Evolutionary conservation across 2,888 invertebrate genomes (phyloP).

Genomic region (Archaeoteleia sp.): DNA sequence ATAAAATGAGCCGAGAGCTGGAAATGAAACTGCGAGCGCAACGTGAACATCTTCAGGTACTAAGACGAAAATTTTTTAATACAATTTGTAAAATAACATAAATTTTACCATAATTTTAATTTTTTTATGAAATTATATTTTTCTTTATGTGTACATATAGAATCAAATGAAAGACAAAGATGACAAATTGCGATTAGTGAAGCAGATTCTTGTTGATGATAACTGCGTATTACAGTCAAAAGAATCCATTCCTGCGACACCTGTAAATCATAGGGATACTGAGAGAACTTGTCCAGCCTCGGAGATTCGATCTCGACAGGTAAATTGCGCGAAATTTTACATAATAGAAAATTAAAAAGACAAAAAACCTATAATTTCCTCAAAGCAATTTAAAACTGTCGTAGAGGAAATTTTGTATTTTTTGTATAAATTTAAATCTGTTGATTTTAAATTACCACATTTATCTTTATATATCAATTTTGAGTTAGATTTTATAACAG

Average conservation of each 20-base stretch:
- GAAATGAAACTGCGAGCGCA: conserved; percentile 79
- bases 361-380: background rate
- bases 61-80: background rate
- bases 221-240: conserved; percentile 58
- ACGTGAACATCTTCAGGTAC: conserved; percentile 77
- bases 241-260: conserved; percentile 51
- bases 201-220: conserved; percentile 78
- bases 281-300: conserved; percentile 56
- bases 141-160: too few species aligned
- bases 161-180: conserved; percentile 79
- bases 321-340: conserved; percentile 24
- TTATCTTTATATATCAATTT: too few species aligned
- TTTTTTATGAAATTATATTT: too few species aligned
- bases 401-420: too few species aligned
- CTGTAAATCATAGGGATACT: conserved; percentile 33
- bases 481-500: too few species aligned
- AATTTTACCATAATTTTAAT: conserved; percentile 7
- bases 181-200: conserved; percentile 79
- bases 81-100: too few species aligned
- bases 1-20: conserved; percentile 84
- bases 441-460: too few species aligned
- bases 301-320: conserved; percentile 63
- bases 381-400: conserved; percentile 1
- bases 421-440: too few species aligned
- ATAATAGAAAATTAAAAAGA: too few species aligned